phyloP scores from a whole-genome alignment of 2,797 vertebrate genomes.

The Sebastiscus tertius region DNA sequence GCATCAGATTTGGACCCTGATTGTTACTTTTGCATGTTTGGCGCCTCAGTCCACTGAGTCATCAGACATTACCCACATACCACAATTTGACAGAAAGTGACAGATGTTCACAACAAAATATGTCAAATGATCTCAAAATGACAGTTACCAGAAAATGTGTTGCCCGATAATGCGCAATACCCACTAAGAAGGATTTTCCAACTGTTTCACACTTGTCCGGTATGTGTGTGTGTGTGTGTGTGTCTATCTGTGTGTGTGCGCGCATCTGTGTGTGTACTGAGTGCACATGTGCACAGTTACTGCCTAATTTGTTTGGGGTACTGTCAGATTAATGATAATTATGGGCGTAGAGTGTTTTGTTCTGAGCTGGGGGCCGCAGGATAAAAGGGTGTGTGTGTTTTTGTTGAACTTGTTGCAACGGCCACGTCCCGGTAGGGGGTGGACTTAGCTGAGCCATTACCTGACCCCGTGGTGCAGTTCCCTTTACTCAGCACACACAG shows the following conservation, averaged over 20 bases:
- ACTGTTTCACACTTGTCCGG: neutral
- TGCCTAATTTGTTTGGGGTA: constrained; percentile 67
- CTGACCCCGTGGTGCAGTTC: constrained; percentile 63
- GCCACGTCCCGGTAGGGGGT: constrained; percentile 70
- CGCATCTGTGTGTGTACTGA: constrained; percentile 1
- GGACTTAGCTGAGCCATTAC: constrained; percentile 61
- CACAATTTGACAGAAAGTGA: neutral
- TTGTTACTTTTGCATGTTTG: too few relatives aligned
- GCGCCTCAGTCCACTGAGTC: neutral
- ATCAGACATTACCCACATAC: neutral
- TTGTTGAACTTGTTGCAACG: constrained; percentile 74
- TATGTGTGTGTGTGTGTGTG: neutral
- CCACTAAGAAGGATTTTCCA: neutral
- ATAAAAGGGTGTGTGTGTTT: constrained; percentile 72
- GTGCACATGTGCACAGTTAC: constrained; percentile 34
- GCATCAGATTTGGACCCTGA: neutral
- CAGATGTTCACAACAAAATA: neutral
- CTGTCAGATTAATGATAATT: constrained; percentile 69
- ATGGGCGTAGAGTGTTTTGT: constrained; percentile 56
- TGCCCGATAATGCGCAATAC: neutral
- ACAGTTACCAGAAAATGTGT: neutral
- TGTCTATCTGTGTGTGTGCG: neutral
- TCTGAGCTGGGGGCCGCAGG: constrained; percentile 30
- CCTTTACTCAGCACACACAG: constrained; percentile 66
- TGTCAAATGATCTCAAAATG: neutral